phyloP scores from a whole-genome alignment of 1,140 invertebrate species.

The Phenacoccus solenopsis region DNA sequence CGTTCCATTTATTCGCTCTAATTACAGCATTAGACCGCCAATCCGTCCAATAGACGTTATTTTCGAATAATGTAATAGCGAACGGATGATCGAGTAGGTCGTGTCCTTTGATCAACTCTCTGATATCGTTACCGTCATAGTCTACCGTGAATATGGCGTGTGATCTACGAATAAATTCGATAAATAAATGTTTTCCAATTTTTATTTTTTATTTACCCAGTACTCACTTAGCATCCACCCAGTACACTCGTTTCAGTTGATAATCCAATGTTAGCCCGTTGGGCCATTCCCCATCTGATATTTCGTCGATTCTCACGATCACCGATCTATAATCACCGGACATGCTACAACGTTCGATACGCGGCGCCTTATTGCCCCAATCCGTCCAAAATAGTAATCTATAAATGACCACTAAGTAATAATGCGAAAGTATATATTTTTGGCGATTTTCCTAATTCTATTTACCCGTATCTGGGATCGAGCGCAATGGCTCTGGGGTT shows the following conservation, averaged over 20 bases:
- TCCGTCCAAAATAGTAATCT: conserved; percentile 53
- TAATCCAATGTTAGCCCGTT: conserved; percentile 55
- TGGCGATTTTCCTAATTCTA: not conserved
- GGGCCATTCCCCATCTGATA: conserved; percentile 47
- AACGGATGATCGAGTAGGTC: conserved; percentile 48
- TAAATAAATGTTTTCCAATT: not conserved
- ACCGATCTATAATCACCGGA: conserved; percentile 39
- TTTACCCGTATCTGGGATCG: conserved; percentile 60
- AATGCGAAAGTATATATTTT: no score
- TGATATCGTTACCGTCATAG: conserved; percentile 42
- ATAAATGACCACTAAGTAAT: not conserved
- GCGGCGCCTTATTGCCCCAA: conserved; percentile 38
- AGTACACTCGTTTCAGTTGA: conserved; percentile 43
- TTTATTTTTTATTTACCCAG: not conserved
- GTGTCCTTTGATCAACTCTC: conserved; percentile 40
- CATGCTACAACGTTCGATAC: conserved; percentile 49
- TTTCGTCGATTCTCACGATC: conserved; percentile 38
- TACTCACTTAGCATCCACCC: conserved; percentile 56
- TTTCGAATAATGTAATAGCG: conserved; percentile 48
- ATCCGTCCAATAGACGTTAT: conserved; percentile 53
- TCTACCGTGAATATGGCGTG: conserved; percentile 70
- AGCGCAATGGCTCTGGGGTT: conserved; percentile 73
- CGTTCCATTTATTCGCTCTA: conserved; percentile 52
- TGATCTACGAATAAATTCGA: conserved; percentile 39
- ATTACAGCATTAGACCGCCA: conserved; percentile 51